These are phyloP conservation scores for Pycnomerus fuliginosus DNA, from an alignment of 2,888 invertebrate species.

Conservation along the genomic window DNA sequence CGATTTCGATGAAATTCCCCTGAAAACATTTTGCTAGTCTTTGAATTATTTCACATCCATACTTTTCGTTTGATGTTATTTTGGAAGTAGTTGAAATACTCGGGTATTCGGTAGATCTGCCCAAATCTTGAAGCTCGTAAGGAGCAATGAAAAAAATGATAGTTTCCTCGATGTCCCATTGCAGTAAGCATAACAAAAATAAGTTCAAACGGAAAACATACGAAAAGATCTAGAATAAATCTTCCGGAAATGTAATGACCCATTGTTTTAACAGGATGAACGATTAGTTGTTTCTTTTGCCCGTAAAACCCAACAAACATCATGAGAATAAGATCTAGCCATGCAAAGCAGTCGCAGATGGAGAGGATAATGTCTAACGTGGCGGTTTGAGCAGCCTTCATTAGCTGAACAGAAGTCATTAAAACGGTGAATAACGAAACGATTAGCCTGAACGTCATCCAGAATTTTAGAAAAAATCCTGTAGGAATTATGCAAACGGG, in stretches of 20 bases:
- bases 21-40: constrained; percentile 36
- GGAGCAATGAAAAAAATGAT: too few relatives aligned
- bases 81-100: constrained; percentile 54
- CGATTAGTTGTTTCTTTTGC: constrained; percentile 54
- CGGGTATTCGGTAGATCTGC: constrained; percentile 55
- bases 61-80: constrained; percentile 54
- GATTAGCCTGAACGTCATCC: constrained; percentile 29
- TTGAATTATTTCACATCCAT: constrained; percentile 20
- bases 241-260: constrained; percentile 55
- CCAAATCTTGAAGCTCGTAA: constrained; percentile 51
- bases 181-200: constrained; percentile 49
- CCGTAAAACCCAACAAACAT: constrained; percentile 58
- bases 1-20: constrained; percentile 57
- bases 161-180: constrained; percentile 52
- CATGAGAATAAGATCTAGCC: constrained; percentile 56
- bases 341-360: constrained; percentile 53
- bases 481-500: constrained; percentile 40
- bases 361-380: constrained; percentile 27
- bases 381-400: constrained; percentile 20
- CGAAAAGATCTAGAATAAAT: constrained; percentile 54
- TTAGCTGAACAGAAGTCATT: constrained; percentile 26
- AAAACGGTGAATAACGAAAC: constrained; percentile 19
- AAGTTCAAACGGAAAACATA: constrained; percentile 56
- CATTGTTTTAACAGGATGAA: constrained; percentile 58
- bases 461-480: constrained; percentile 36